Evolutionary conservation across 2,113 vertebrate species (phyloP), one percentile per base, ranked within the genome.

Genomic region (Tragulus kanchil): DNA sequence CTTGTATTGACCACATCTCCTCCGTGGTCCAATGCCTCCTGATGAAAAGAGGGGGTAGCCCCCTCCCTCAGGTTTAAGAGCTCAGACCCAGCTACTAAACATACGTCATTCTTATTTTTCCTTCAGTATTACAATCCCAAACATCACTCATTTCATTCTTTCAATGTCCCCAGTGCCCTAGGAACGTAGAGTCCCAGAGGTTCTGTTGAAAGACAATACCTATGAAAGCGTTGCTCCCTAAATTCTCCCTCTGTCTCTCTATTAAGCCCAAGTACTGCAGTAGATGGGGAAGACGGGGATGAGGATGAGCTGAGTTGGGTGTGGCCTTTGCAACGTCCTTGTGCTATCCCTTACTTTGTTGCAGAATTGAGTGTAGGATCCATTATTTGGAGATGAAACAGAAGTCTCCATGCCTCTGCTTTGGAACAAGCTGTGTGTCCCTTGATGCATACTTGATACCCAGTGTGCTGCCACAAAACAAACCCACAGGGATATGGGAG

Each of bases 41-140:
- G 61, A 28, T 50, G 45, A 45, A 61, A 25, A n/a, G 16, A 19
- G 31, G 17, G 8, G 25, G 36, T 28, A 59, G 3, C 17, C 3
- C 0, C 2, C 11, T n/a, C 4, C 65, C 5, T 8, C 12, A 19
- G 6, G 11, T 10, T n/a, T 25, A 59, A 17, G n/a, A 56, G 19
- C 23, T 64, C 26, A 19, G 13, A n/a, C n/a, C 31, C n/a, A n/a
- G n/a, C 36, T n/a, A 10, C 23, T 10, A 23, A 56, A 59, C 25
- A 9, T n/a, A 28, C 59, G 9, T 23, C 23, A n/a, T 75, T 67
- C 83, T 73, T 58, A 12, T 2, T 36, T 31, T 73, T 75, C 36
- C 28, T 54, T 85, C 19, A 73, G 50, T 50, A 42, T 52, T 16
- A 13, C 77, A 26, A 16, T 14, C 86, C 25, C 6, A 16, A 25